Conservation (phyloP, 2,888 invertebrate genomes). For the Leptinotarsa juncta region DNA sequence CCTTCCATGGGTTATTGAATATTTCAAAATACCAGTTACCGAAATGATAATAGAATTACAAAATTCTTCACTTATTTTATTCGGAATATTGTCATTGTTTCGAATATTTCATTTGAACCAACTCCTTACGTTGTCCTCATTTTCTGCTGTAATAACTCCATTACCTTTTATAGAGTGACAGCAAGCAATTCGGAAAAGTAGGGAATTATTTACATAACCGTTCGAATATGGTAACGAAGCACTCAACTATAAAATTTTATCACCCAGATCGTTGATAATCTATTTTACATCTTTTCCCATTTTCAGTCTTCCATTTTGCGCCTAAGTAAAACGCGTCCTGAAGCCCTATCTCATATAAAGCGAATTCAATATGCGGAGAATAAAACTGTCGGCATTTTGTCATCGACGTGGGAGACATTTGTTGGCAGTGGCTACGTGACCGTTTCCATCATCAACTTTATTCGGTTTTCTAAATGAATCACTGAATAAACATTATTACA, state of each 20-base stretch:
- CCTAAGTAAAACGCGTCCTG: conserved; percentile 3
- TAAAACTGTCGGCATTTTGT: conserved; percentile 10
- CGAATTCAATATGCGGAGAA: conserved; percentile 5
- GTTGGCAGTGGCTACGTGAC: conserved; percentile 1
- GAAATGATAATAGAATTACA: too few relatives aligned
- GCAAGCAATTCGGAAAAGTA: conserved; percentile 22
- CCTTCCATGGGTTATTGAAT: too few relatives aligned
- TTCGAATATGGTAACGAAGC: conserved; percentile 32
- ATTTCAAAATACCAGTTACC: too few relatives aligned
- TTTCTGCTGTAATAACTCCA: background rate
- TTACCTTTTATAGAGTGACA: conserved; percentile 8
- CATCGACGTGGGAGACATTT: conserved; percentile 1
- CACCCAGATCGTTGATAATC: conserved; percentile 32
- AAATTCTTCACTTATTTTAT: too few relatives aligned
- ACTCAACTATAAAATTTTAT: conserved; percentile 39
- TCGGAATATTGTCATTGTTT: background rate
- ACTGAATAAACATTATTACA: too few relatives aligned
- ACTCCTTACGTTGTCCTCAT: background rate
- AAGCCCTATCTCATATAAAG: conserved; percentile 6
- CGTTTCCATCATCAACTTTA: background rate
- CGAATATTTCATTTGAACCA: background rate
- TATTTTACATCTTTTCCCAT: conserved; percentile 30
- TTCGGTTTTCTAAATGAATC: too few relatives aligned
- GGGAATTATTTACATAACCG: conserved; percentile 23
- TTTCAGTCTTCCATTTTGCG: conserved; percentile 19